Base-by-base conservation (phyloP, 1,140 invertebrate genomes). In the Drosophila lini region DNA sequence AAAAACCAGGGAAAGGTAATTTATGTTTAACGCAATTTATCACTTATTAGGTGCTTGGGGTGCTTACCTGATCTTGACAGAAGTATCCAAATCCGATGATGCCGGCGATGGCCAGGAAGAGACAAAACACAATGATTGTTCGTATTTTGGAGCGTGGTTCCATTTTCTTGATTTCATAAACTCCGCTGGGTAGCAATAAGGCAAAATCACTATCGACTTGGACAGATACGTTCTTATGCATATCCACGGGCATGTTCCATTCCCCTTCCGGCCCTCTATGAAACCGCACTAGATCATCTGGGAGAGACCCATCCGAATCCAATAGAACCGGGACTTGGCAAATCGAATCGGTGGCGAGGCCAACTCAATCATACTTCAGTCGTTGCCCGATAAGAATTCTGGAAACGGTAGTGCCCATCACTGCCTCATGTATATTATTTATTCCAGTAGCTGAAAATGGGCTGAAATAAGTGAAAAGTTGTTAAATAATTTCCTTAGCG, bases 71-170 rank as follows among this genome's bases (percentile, higher is more conserved):
- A 91, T 97, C 96, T 61, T 97, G 96, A 92, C 96, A 97, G 82
- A 97, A 97, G 93, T 97, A 97, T 76, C 97, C 96, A 86, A 97
- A 96, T 88, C 96, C 97, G 64, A 97, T 94, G 92, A 97, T 97
- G 56, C 96, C 96, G 85, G 96, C 96, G 31, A 97, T 93, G 73
- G 96, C 96, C 75, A 97, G 94, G 75, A 95, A 93, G 80, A 97
- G 93, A 93, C 96, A 97, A 92, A 97, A 94, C 77, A 96, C 93
- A 83, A 96, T 95, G 86, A 97, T 94, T 93, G 95, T 95, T 90
- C 95, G 94, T 82, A 97, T 93, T 92, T 94, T 95, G 64, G 94
- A 94, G 92, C 94, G 95, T 82, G 95, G 94, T 94, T 96, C 95
- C 95, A 96, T 96, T 94, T 95, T 95, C 92, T 94, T 95, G 89